A percentile compares a stretch with the other conserved stretches of the same genome.
Conservation (phyloP, 2,113 vertebrate genomes). For the Myrmecobius fasciatus region DNA sequence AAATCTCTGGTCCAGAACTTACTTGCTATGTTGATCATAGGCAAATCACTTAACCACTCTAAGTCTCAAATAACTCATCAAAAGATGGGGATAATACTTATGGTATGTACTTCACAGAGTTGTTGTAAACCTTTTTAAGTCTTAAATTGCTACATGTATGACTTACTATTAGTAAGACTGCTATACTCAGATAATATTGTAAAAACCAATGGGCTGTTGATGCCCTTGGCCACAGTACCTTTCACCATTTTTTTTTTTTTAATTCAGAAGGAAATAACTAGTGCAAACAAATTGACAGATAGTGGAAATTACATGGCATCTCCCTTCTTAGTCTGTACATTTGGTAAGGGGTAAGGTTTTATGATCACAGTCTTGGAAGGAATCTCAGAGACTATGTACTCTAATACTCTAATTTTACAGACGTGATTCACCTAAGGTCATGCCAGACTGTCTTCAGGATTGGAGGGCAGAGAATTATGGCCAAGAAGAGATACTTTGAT, state of each 20-base stretch:
- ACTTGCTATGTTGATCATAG: neutral
- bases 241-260: neutral
- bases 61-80: neutral
- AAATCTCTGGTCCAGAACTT: neutral
- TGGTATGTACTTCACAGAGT: neutral
- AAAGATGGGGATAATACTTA: neutral
- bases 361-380: neutral
- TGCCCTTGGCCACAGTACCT: neutral
- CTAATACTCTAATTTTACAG: neutral
- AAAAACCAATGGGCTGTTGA: neutral
- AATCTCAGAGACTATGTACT: neutral
- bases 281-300: neutral
- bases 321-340: neutral
- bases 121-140: neutral
- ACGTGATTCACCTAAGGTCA: neutral
- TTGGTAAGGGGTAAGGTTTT: neutral
- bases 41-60: accelerated
- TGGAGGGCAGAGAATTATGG: neutral
- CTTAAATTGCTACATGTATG: neutral
- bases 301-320: neutral
- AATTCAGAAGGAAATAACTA: neutral
- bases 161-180: neutral
- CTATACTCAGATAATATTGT: neutral
- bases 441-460: neutral
- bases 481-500: neutral